phyloP scores from a whole-genome alignment of 2,113 vertebrate genomes.

The Peromyscus polionotus region DNA sequence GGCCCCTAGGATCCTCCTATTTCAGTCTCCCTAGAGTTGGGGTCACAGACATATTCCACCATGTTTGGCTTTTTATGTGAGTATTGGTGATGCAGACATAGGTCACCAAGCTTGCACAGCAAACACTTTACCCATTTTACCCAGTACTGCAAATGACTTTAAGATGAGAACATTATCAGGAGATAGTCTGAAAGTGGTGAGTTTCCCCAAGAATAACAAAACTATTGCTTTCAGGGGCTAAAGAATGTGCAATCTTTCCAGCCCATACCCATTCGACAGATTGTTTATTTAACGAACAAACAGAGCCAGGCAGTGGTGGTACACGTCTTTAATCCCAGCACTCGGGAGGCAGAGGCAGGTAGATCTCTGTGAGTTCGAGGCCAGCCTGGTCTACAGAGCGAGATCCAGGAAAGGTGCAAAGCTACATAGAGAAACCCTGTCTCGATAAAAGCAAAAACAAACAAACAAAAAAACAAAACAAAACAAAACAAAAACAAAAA shows the following conservation, averaged over 20 bases:
- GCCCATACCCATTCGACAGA: neutral
- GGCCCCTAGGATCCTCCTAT: too few relatives aligned
- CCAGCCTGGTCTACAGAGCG: too few relatives aligned
- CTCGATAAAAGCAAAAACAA: too few relatives aligned
- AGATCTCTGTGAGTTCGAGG: too few relatives aligned
- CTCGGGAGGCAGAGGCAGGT: too few relatives aligned
- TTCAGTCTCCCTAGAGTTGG: neutral
- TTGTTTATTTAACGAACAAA: slow-evolving; percentile 12
- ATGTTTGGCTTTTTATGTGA: neutral
- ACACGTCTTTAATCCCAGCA: too few relatives aligned
- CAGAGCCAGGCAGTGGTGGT: too few relatives aligned
- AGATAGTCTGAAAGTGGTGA: neutral
- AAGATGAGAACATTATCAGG: neutral
- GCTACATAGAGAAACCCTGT: too few relatives aligned
- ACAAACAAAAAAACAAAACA: too few relatives aligned
- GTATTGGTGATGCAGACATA: neutral
- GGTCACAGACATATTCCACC: neutral
- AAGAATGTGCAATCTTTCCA: neutral
- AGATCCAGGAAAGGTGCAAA: too few relatives aligned
- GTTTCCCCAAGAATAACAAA: neutral
- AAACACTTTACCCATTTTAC: neutral
- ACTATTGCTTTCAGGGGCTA: neutral
- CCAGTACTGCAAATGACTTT: neutral
- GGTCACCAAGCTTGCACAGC: neutral
- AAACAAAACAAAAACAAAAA: neutral